phyloP scores from a whole-genome alignment of 2,113 vertebrate genomes.

The Cranoglanis bouderius region DNA sequence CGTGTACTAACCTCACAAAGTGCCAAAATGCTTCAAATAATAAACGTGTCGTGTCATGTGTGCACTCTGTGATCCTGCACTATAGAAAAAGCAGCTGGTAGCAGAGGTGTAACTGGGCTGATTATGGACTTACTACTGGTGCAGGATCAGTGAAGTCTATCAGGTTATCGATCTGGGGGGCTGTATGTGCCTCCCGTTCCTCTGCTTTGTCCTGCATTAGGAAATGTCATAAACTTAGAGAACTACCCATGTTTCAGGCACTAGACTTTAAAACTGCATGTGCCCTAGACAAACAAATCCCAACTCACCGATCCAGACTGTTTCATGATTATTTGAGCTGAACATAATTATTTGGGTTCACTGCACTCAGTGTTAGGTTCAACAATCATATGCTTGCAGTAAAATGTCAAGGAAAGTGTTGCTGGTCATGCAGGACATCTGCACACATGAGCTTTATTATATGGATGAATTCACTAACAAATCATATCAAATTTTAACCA shows the following conservation, averaged over 20 bases:
- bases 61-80: background rate
- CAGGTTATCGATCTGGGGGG: constrained; percentile 83
- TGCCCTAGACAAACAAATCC: background rate
- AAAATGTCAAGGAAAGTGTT: background rate
- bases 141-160: constrained; percentile 87
- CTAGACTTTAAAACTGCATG: background rate
- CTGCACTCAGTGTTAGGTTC: background rate
- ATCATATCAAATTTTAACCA: background rate
- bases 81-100: background rate
- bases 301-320: background rate
- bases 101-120: background rate
- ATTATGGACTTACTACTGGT: constrained; percentile 74
- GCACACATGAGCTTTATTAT: background rate
- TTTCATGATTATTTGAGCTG: background rate
- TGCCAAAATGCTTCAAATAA: background rate
- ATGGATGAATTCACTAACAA: background rate
- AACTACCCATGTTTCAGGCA: background rate
- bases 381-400: background rate
- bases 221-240: constrained; percentile 28
- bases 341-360: background rate
- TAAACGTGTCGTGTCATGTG: background rate
- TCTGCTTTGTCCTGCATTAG: constrained; percentile 78
- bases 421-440: background rate
- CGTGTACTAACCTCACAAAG: background rate
- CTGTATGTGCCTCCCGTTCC: constrained; percentile 75